phyloP scores from a whole-genome alignment of 2,113 vertebrate species.

The Pleuronectes platessa region DNA sequence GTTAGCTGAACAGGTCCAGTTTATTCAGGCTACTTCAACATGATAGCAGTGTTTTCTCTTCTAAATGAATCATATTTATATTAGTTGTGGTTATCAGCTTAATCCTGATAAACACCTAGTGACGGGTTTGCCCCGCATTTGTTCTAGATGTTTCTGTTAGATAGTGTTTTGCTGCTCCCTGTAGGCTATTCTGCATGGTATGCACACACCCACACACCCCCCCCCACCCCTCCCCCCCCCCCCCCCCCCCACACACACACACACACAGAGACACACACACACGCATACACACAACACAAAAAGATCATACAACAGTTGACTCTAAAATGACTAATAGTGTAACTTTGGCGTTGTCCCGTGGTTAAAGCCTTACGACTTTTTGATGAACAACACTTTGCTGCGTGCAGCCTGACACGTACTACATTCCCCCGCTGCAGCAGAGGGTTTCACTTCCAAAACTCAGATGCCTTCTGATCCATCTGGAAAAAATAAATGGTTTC shows the following conservation, averaged over 20 bases:
- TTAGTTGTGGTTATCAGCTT: constrained; percentile 1
- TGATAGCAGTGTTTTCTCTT: no score
- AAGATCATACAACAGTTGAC: no score
- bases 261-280: constrained; percentile 11
- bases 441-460: not conserved
- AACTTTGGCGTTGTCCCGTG: no score
- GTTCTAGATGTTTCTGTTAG: constrained; percentile 11
- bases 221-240: no score
- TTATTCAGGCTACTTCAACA: no score
- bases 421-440: constrained; percentile 8
- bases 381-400: not conserved
- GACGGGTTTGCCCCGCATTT: not conserved
- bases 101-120: not conserved
- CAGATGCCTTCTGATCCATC: not conserved
- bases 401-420: not conserved
- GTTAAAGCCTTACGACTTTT: no score
- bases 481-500: not conserved
- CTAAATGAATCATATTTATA: not conserved
- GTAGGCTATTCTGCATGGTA: not conserved
- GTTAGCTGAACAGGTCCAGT: not conserved
- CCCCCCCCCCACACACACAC: not conserved
- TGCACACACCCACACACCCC: not conserved
- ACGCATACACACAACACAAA: not conserved
- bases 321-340: no score
- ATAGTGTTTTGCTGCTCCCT: not conserved